Evolutionary conservation across 2,113 vertebrate species (phyloP), one percentile per base, ranked within the genome.

Genomic region (Pavo muticus): DNA sequence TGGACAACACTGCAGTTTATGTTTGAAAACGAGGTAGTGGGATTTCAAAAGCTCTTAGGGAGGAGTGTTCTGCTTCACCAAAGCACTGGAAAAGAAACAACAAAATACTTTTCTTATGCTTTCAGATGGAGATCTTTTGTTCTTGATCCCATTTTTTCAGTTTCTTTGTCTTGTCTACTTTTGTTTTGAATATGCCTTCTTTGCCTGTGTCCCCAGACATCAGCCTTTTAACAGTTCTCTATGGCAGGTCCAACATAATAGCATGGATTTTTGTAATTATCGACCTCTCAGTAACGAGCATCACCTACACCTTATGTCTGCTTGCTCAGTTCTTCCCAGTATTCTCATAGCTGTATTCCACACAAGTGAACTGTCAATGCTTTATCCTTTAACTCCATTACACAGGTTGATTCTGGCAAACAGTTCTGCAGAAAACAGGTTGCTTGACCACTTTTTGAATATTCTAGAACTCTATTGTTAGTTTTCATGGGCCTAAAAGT

Each of bases 271-370:
- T 37, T 70, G n/a, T 27, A 37, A 37, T 48, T 37, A 50, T 27
- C 2, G 16, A 50, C 15, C n/a, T 69, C n/a, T 37, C 10, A 9
- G n/a, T 50, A 50, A 37, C 10, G 67, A 50, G 4, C n/a, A 70
- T 48, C 45, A 70, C 0, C 10, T 39, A n/a, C 9, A 21, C 0
- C 0, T 23, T 14, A 57, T 8, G 32, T 17, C 27, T 57, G 2
- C 32, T 67, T 54, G 11, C 67, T 69, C 23, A 7, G 20, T 73
- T 64, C 25, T 11, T 29, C 45, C 14, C 50, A 59, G 1, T 5
- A 9, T 63, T 37, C 20, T 81, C 35, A 12, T 45, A 35, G 16
- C 30, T 76, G 14, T 29, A 7, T n/a, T 74, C 60, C 24, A 39
- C 35, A 50, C 54, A 10, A 4, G 67, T 9, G n/a, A 65, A 39